phyloP scores from a whole-genome alignment of 2,113 vertebrate genomes.

The Triplophysa dalaica region DNA sequence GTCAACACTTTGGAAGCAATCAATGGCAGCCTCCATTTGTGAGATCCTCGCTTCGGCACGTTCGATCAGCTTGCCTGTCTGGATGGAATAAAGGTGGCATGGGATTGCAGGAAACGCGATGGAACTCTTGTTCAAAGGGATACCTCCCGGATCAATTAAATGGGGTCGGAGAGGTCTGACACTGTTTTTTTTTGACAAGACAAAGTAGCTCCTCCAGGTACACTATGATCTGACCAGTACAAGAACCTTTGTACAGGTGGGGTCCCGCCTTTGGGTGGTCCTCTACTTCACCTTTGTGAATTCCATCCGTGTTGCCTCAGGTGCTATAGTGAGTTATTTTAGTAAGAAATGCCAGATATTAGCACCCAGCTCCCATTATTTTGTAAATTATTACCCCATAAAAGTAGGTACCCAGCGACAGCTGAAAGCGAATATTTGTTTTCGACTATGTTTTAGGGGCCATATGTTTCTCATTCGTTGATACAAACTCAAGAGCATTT shows the following conservation, averaged over 20 bases:
- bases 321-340: constrained; percentile 57
- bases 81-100: constrained; percentile 43
- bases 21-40: constrained; percentile 72
- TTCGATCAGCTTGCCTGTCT: constrained; percentile 57
- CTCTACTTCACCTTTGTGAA: constrained; percentile 55
- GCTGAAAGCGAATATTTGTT: constrained; percentile 65
- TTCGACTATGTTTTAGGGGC: constrained; percentile 56
- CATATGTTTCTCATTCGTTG: constrained; percentile 64
- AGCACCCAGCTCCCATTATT: constrained; percentile 65
- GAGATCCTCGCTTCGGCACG: constrained; percentile 61
- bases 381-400: constrained; percentile 65
- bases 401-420: constrained; percentile 62
- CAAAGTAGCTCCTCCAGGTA: constrained; percentile 8
- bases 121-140: constrained; percentile 28
- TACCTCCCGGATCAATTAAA: constrained; percentile 47
- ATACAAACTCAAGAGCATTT: constrained; percentile 53
- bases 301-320: constrained; percentile 62
- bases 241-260: constrained; percentile 49
- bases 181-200: constrained; percentile 27
- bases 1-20: constrained; percentile 68
- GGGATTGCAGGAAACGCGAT: constrained; percentile 42
- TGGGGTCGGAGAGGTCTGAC: constrained; percentile 17
- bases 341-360: constrained; percentile 63
- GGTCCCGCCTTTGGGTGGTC: constrained; percentile 58
- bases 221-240: constrained; percentile 17